Evolutionary conservation across 1,140 invertebrate species (phyloP).

Genomic region (Triops cancriformis): DNA sequence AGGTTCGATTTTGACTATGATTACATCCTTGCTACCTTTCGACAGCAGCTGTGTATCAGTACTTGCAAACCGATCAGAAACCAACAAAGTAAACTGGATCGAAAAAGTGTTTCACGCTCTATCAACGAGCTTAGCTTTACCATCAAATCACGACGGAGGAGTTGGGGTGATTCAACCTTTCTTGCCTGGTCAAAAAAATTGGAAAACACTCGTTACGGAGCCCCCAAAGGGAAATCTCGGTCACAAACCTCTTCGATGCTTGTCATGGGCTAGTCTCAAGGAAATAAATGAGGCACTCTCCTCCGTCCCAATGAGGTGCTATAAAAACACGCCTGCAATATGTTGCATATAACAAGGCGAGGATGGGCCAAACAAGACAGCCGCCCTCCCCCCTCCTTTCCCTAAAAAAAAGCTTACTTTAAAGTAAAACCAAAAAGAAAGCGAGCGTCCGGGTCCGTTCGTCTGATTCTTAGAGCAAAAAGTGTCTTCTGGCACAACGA

Average conservation of each 20-base stretch:
- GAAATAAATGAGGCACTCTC: conserved; percentile 7
- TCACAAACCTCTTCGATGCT: not conserved
- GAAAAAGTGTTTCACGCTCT: too few relatives aligned
- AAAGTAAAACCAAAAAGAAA: not conserved
- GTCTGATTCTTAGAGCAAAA: not conserved
- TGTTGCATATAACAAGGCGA: conserved; percentile 13
- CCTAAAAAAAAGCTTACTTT: not conserved
- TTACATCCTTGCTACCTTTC: too few relatives aligned
- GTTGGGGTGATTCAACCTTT: too few relatives aligned
- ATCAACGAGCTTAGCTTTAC: too few relatives aligned
- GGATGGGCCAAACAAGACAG: not conserved
- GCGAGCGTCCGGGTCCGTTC: not conserved
- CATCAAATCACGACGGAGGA: too few relatives aligned
- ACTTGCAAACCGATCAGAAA: too few relatives aligned
- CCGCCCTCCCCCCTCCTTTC: too few relatives aligned
- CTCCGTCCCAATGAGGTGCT: conserved; percentile 3
- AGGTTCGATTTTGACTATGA: too few relatives aligned
- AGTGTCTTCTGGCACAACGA: not conserved
- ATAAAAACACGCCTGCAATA: not conserved
- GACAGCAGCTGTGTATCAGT: too few relatives aligned
- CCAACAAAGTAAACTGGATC: too few relatives aligned
- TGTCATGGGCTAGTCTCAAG: not conserved
- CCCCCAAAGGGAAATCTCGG: not conserved
- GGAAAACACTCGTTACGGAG: not conserved
- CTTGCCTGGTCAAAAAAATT: not conserved